Base-by-base conservation (phyloP, 2,113 vertebrate species). In the Gracilinanus agilis region DNA sequence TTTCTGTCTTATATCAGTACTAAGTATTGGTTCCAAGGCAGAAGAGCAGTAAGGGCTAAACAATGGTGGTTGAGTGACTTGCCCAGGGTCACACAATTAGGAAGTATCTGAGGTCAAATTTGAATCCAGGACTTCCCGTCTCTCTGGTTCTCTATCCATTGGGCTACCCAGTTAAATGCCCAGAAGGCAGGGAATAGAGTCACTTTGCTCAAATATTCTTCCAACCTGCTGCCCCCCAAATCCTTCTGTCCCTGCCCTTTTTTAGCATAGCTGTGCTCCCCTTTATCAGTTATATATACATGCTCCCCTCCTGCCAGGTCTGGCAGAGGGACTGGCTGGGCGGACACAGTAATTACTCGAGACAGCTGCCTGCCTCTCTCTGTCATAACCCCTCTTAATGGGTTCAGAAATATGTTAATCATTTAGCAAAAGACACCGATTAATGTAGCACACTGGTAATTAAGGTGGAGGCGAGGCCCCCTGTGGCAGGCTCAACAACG, bases 331-430 rank as follows among this genome's bases (percentile, higher is more conserved):
- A 56, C 96, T 96, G 92, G 93, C 40, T 91, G 91, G 91, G 92
- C n/a, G 90, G 96, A 97, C 96, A 94, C 44, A 34, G 88, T 94
- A 96, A 97, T 96, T 96, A 91, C 94, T 93, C 2, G 23, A 0
- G 90, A 94, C 96, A 97, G 97, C 97, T 96, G 96, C 97, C 95
- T 96, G 96, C 94, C 92, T 96, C 88, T 96, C 93, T 88, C 94
- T 97, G 88, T 96, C 97, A 96, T 53, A 96, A 96, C 93, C 0
- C 0, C 96, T 97, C 97, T 58, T 96, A 96, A 96, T 96, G 96
- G 96, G 49, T 90, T 88, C 55, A 94, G 96, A 96, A 94, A 97
- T 91, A 89, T 61, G 92, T 96, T 98, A 95, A 98, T 98, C 97
- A 95, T 94, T 96, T 55, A 92, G 94, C 94, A 96, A 90, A 89